Evolutionary conservation across 2,113 vertebrate genomes (phyloP).

Genomic region (Sinosuthora webbiana): DNA sequence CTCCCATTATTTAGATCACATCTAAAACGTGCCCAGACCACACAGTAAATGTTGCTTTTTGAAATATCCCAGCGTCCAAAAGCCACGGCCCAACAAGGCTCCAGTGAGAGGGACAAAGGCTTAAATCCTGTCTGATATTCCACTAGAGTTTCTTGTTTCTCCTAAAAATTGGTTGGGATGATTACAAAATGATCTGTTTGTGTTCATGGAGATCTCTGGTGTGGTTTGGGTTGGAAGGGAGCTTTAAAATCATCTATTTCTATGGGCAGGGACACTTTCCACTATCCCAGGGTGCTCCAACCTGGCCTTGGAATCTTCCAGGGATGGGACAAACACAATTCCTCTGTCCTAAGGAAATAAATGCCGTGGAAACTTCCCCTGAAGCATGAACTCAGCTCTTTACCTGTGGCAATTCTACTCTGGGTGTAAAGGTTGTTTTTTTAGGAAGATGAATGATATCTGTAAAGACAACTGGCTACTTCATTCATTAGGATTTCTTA

Average conservation of each 20-base stretch:
- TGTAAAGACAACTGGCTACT: neutral
- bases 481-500: neutral
- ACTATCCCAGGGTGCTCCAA: neutral
- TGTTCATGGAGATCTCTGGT: neutral
- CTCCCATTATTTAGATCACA: neutral
- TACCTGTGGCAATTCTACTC: neutral
- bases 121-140: neutral
- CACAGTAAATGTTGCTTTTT: neutral
- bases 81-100: neutral
- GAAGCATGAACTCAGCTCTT: neutral
- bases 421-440: neutral
- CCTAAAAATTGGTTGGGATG: neutral
- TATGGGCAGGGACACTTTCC: neutral
- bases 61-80: neutral
- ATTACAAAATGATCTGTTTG: neutral
- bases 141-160: neutral
- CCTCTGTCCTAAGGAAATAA: neutral
- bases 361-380: neutral
- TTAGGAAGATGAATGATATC: neutral
- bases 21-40: neutral
- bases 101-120: neutral
- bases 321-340: neutral
- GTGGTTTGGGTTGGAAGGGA: neutral
- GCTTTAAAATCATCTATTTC: neutral
- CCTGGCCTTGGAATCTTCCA: neutral